Percentiles rank a stretch among this genome's conserved stretches.
Evolutionary conservation across 2,113 vertebrate genomes (phyloP).

Genomic region (Antechinus flavipes): DNA sequence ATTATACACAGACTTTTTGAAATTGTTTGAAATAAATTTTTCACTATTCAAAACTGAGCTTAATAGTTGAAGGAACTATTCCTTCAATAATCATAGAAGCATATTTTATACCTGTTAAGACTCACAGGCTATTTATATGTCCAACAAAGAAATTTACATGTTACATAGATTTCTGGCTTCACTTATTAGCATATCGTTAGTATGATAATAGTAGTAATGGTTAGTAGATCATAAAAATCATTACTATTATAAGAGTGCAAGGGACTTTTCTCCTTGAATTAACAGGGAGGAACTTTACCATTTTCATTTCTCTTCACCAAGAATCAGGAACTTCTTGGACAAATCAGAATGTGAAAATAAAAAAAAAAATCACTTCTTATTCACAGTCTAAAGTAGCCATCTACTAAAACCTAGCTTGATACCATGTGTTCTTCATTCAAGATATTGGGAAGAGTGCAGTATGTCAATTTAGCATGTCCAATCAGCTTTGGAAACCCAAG

Average conservation of each 20-base stretch:
- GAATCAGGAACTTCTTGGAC: too few relatives aligned
- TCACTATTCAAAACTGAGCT: conserved; percentile 63
- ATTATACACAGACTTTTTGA: conserved; percentile 51
- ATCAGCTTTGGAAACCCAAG: too few relatives aligned
- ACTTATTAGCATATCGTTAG: conserved; percentile 69
- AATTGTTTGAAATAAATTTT: conserved; percentile 69
- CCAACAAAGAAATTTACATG: conserved; percentile 66
- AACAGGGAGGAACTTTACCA: too few relatives aligned
- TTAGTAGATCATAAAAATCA: conserved; percentile 56
- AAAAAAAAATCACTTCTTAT: too few relatives aligned
- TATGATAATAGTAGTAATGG: background rate
- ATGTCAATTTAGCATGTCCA: too few relatives aligned
- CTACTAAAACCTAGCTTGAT: too few relatives aligned
- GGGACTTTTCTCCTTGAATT: too few relatives aligned
- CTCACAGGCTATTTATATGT: conserved; percentile 61
- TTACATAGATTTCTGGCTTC: conserved; percentile 34
- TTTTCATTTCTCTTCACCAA: too few relatives aligned
- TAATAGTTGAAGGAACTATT: conserved; percentile 71
- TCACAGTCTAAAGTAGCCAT: too few relatives aligned
- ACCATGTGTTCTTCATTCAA: too few relatives aligned
- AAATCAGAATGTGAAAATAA: too few relatives aligned
- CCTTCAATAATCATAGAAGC: conserved; percentile 71
- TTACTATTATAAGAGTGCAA: conserved; percentile 46
- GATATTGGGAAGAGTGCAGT: too few relatives aligned
- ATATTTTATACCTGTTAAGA: conserved; percentile 80